These are phyloP conservation scores for Plusia festucae DNA, from an alignment of 2,888 invertebrate species.

Conservation along the genomic window DNA sequence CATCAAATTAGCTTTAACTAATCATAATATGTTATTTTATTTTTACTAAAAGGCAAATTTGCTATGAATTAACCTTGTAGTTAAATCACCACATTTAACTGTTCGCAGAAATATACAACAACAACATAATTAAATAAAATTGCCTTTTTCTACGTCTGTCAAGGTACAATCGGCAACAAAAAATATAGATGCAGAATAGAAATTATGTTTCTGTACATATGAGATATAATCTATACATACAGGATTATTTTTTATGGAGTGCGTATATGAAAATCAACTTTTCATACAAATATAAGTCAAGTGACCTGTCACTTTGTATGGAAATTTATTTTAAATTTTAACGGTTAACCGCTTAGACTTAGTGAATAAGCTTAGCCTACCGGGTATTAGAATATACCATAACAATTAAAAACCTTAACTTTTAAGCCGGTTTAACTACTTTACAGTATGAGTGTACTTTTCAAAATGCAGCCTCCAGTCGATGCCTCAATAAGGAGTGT, in stretches of 20 bases:
- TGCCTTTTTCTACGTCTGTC: neutral
- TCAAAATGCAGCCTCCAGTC: neutral
- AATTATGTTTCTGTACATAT: neutral
- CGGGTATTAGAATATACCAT: no score
- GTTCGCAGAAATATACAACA: slow-evolving; percentile 1
- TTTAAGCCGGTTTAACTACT: neutral
- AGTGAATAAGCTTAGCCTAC: no score
- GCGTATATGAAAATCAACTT: no score
- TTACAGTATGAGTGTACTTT: neutral
- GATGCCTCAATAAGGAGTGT: neutral
- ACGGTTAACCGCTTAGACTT: no score
- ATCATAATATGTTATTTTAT: neutral
- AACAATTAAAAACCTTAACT: no score
- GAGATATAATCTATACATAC: no score
- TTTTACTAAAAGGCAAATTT: neutral
- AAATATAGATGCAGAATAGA: neutral
- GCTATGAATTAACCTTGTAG: slow-evolving; percentile 1
- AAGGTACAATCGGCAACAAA: neutral
- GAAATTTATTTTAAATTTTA: no score
- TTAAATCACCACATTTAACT: slow-evolving; percentile 4
- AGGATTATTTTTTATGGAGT: no score
- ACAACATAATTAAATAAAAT: slow-evolving; percentile 9
- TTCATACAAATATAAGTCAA: no score
- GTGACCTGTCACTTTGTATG: no score
- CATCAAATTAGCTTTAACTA: no score